Evolutionary conservation across 1,140 invertebrate species (phyloP).

Genomic region (Listronotus bonariensis): DNA sequence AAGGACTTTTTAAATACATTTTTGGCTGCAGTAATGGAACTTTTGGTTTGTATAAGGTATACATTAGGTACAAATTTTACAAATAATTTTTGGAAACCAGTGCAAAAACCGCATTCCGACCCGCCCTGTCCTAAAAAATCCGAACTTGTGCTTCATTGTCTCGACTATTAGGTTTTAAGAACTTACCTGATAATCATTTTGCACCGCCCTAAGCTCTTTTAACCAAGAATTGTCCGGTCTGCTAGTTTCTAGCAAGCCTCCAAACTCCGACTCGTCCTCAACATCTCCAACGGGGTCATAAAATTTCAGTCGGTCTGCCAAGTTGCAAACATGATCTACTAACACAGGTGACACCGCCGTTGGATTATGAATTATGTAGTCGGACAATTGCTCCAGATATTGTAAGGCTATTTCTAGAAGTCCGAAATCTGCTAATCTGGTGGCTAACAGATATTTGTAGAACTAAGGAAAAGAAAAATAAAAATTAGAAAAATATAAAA

Average conservation of each 20-base stretch:
- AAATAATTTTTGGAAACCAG: no score
- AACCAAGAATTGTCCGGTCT: constrained; percentile 61
- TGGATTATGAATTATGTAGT: constrained; percentile 66
- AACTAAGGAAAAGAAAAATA: constrained; percentile 57
- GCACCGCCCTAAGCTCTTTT: constrained; percentile 56
- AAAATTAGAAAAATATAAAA: constrained; percentile 3
- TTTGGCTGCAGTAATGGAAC: no score
- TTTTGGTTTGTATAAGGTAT: no score
- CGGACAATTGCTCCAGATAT: constrained; percentile 81
- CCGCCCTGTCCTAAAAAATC: no score
- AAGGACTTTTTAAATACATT: no score
- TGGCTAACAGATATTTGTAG: constrained; percentile 76
- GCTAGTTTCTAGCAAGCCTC: constrained; percentile 45
- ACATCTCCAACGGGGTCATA: constrained; percentile 70
- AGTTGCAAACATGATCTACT: constrained; percentile 66
- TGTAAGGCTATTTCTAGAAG: constrained; percentile 75
- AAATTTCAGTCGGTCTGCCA: constrained; percentile 78
- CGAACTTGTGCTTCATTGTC: no score
- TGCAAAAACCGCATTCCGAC: no score
- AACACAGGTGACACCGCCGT: constrained; percentile 63
- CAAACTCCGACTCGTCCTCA: constrained; percentile 49
- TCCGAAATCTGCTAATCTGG: constrained; percentile 78
- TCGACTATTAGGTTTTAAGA: neutral
- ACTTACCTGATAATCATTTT: constrained; percentile 46
- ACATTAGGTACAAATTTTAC: no score